Base-by-base conservation (phyloP, 2,888 invertebrate species). In the Zeuzera pyrina region DNA sequence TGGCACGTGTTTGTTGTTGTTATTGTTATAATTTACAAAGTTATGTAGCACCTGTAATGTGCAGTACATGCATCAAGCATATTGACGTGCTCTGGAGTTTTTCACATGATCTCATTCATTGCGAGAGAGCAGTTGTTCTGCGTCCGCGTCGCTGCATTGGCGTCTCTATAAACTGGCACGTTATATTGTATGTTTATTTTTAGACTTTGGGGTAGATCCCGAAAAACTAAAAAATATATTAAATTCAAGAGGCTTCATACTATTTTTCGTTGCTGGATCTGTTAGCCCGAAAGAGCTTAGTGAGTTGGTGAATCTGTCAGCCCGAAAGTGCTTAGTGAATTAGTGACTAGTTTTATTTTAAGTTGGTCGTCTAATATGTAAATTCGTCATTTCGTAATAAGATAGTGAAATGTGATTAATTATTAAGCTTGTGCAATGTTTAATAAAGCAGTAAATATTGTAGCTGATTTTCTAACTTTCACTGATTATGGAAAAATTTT, bases 31-130 rank as follows among this genome's bases (percentile, higher is more conserved):
- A 7, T 19, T 19, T 19, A 7, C 8, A 19, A 8, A 7, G 5
- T 19, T 19, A 5, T 19, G 19, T 19, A 7, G 5, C 19, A 19
- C 19, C 19, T 19, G 19, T 19, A 19, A n/a, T n/a, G n/a, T 22
- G 34, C 31, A 31, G 39, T 42, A 44, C 34, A 36, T 33, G 35
- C 35, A 42, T 48, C 52, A 55, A 15, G 51, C 66, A n/a, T n/a
- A 65, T 65, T 62, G 65, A 64, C 60, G 68, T 74, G 73, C 61
- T 69, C 58, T 67, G 66, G 57, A 55, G 70, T 70, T 77, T 78
- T 79, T 72, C 79, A 77, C 72, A 77, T 78, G 79, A 81, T 81
- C 79, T 83, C 81, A n/a, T n/a, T n/a, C n/a, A 73, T 79, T 56
- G 50, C 60, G 55, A 70, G 73, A 78, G 77, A 77, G 60, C 77